Percentiles rank a stretch among this genome's conserved stretches.
Conservation (phyloP, 2,113 vertebrate species). For the Brachyhypopomus occidentalis region DNA sequence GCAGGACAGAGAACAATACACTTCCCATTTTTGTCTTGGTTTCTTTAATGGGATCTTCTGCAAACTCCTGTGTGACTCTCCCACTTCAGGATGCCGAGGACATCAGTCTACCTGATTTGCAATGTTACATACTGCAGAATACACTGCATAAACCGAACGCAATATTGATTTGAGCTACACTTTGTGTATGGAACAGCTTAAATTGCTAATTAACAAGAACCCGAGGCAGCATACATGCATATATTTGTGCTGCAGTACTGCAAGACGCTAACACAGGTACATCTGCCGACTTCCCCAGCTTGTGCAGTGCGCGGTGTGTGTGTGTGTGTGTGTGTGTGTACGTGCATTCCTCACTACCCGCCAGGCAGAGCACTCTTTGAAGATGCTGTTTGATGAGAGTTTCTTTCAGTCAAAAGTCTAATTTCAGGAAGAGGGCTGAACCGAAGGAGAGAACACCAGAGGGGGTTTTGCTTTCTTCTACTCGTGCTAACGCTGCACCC, state of each 20-base stretch:
- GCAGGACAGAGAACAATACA: too few species aligned
- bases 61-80: too few species aligned
- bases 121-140: neutral
- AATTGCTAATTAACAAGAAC: neutral
- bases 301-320: neutral
- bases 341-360: constrained; percentile 15
- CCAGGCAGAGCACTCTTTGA: constrained; percentile 45
- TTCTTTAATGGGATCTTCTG: too few species aligned
- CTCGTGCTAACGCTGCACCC: neutral
- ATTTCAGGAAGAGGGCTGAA: constrained; percentile 58
- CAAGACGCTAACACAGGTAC: neutral
- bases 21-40: too few species aligned
- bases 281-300: constrained; percentile 1
- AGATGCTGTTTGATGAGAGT: constrained; percentile 62
- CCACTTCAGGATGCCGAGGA: too few species aligned
- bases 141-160: neutral
- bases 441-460: constrained; percentile 2
- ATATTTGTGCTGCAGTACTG: neutral
- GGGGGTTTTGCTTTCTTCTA: constrained; percentile 42
- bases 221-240: neutral
- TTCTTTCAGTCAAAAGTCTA: constrained; percentile 46
- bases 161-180: neutral
- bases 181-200: neutral
- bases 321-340: neutral
- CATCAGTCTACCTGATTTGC: too few species aligned